Evolutionary conservation across 2,888 invertebrate species (phyloP), one percentile per base, ranked within the genome.

Genomic region (Xanthorhoe designata): DNA sequence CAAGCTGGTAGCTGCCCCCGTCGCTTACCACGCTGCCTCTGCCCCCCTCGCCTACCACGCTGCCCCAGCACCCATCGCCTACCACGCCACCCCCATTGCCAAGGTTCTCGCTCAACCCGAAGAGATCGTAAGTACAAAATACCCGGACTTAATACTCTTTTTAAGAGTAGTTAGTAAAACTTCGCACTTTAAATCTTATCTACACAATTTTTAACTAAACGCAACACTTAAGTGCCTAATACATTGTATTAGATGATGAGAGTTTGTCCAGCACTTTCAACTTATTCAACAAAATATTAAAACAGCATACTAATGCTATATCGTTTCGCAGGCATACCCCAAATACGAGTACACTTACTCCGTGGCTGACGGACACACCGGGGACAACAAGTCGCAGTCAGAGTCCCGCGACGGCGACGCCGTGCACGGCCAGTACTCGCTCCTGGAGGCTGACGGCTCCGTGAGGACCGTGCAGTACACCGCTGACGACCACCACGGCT

Each of bases 391-490:
- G 86, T 88, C 89, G 68, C 94, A 94, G 82, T 91, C 94, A 70
- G 94, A 94, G 80, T 76, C 79, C 68, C 89, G 92, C 71, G 94
- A 94, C 74, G 94, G 94, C 51, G 94, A 94, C 74, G 91, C 88
- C 0, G 94, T 94, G 71, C 92, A 92, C 80, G 94, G 94, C 75
- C 88, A 90, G 13, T 94, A 94, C 89, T 92, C 94, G 17, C 84
- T 94, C 75, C 90, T 91, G 71, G 94, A 94, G 78, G 92, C 94
- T 56, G 94, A 94, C 78, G 94, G 94, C 78, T 94, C 94, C 83
- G 79, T 92, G 81, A 88, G 94, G 73, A 94, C 92, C 70, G 94
- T 94, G 70, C 89, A 94, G 81, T 94, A 94, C 88, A 82, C 93
- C 77, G 93, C 94, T 68, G 94, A 94, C 69, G 92, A 91, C 77